Evolutionary conservation across 2,888 invertebrate genomes (phyloP), one percentile per base, ranked within the genome.

Genomic region (Apoda limacodes): DNA sequence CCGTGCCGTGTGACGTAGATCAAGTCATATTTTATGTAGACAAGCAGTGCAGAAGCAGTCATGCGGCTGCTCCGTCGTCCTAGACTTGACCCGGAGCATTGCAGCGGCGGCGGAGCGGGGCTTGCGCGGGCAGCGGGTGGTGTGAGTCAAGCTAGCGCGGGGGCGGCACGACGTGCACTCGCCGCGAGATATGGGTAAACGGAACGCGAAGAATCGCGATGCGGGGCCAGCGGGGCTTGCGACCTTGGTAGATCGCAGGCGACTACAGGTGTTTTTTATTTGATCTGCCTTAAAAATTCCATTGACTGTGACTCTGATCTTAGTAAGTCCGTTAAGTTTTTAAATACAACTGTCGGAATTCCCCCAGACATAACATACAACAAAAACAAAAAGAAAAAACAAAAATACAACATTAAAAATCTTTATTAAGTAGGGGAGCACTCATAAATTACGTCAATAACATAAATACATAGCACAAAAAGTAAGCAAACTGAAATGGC

Each of bases 221-320:
- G 61, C 67, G 61, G 7, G 17, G 17, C 17, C 17, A 67, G 70
- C 71, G 69, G 70, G 72, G 69, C 70, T 65, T 67, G 66, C 63
- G 74, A 70, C 75, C 76, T 76, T 78, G 78, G 60, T 63, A 55
- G 68, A 66, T 72, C 67, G 55, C 71, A 68, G 68, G 68, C 74
- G 71, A 68, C 69, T 76, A 75, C 78, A 78, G 76, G 78, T 78
- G 76, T 74, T 76, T 74, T 17, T 80, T 76, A 68, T 75, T 74
- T 70, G 70, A 50, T 50, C 48, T 48, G 41, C 58, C 55, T 57
- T 53, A 47, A 50, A n/a, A n/a, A n/a, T n/a, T n/a, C n/a, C n/a
- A n/a, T n/a, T n/a, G n/a, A n/a, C n/a, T n/a, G n/a, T n/a, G n/a
- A n/a, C n/a, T n/a, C n/a, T n/a, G n/a, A n/a, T n/a, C n/a, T n/a